phyloP scores from a whole-genome alignment of 1,140 invertebrate genomes.

The Gryllus bimaculatus region DNA sequence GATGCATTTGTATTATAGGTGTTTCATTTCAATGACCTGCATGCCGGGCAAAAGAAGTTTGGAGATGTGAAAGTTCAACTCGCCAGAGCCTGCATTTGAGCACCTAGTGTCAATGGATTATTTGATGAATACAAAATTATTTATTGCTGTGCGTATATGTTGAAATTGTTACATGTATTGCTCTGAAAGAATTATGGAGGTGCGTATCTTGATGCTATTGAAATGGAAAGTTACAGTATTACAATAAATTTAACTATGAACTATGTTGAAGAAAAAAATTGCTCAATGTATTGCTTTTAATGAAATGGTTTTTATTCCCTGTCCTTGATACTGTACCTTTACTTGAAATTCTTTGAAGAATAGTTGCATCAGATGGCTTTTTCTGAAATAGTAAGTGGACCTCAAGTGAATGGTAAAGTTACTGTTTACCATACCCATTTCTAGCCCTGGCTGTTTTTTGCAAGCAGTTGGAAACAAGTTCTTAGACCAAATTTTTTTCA shows the following conservation, averaged over 20 bases:
- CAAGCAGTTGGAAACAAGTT: too few relatives aligned
- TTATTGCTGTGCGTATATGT: neutral
- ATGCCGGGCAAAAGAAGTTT: neutral
- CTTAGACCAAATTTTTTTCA: too few relatives aligned
- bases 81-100: neutral
- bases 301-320: too few relatives aligned
- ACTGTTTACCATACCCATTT: too few relatives aligned
- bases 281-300: too few relatives aligned
- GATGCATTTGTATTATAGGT: conserved; percentile 11
- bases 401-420: too few relatives aligned
- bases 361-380: too few relatives aligned
- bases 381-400: too few relatives aligned
- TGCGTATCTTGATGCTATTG: neutral
- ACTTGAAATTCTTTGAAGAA: too few relatives aligned
- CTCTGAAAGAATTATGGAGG: neutral
- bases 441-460: too few relatives aligned
- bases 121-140: neutral
- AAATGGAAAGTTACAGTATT: neutral
- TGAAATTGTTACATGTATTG: neutral
- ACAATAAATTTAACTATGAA: neutral
- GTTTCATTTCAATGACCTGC: conserved; percentile 4
- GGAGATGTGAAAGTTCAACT: neutral
- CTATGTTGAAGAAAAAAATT: too few relatives aligned
- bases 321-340: too few relatives aligned
- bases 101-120: neutral